Evolutionary conservation across 2,888 invertebrate genomes (phyloP), one percentile per base, ranked within the genome.

Genomic region (Synergus umbraculus): DNA sequence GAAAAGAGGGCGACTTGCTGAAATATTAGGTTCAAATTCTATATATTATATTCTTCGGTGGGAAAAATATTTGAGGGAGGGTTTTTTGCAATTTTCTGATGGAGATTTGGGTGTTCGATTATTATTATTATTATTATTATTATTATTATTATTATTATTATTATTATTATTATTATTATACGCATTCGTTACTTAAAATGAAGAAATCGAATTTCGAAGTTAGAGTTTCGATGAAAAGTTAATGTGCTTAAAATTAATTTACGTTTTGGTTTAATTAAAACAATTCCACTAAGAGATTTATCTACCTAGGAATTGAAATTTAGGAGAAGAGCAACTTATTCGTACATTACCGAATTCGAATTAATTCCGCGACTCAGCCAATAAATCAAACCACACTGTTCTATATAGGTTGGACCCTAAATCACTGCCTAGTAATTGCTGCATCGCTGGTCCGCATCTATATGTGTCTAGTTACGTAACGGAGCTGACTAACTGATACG

Each of bases 311-410:
- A 49, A 37, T 49, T 18, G 22, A 77, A 66, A 78, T 78, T 67
- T 13, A 29, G 64, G 82, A 83, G 76, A 76, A 79, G 76, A 65
- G 80, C 79, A 86, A 88, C 88, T 90, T 88, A 88, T 89, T 88
- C 89, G 87, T 90, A 90, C 87, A 90, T 91, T 90, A 89, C 87
- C 84, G 88, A 88, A 90, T 91, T 88, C 86, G 88, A 90, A 92
- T 91, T 92, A 91, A 91, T 91, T 90, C 91, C 87, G 81, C 83
- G 82, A 79, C 79, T 83, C 79, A 82, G 81, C 43, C 77, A 81
- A 81, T 84, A 84, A 84, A 84, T 84, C 84, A 84, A 80, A 87
- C 83, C 83, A 85, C 85, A 83, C 83, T 82, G 85, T 86, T 88
- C 87, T 87, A 88, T 88, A 89, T 86, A 87, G 89, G 86, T 86